Conservation (phyloP, 2,797 vertebrate species). For the Loris lydekkerianus region DNA sequence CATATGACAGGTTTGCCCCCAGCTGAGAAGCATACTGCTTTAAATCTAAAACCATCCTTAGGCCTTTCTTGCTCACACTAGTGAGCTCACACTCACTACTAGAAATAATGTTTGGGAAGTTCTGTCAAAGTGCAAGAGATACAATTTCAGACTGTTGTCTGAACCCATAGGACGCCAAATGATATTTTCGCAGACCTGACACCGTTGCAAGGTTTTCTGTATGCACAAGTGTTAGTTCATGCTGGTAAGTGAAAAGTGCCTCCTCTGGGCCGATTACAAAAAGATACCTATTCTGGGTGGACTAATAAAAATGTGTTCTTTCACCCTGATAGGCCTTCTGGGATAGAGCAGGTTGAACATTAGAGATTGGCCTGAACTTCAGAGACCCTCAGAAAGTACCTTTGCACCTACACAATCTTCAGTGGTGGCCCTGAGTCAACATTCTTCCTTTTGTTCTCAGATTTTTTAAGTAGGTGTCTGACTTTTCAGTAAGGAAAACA, state of each 20-base stretch:
- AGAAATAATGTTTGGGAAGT: neutral
- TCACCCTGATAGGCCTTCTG: neutral
- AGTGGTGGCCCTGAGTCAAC: neutral
- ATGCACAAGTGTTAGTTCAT: neutral
- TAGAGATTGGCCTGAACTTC: neutral
- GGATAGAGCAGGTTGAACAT: neutral
- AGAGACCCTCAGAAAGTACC: neutral
- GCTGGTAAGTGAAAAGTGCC: neutral
- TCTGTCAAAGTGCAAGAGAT: constrained; percentile 12
- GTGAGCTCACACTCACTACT: neutral
- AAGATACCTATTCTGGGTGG: neutral
- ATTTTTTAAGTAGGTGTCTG: neutral
- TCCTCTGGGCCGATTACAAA: neutral
- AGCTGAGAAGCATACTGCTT: neutral
- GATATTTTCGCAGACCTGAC: neutral
- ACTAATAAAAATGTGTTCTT: neutral
- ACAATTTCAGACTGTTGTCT: neutral
- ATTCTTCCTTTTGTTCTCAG: neutral
- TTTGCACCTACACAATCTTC: neutral
- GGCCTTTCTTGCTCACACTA: neutral
- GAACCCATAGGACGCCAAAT: neutral
- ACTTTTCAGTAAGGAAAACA: neutral
- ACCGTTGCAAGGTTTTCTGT: neutral
- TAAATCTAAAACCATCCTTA: constrained; percentile 13
- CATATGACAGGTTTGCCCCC: neutral